A percentile compares a stretch with the other conserved stretches of the same genome.
Evolutionary conservation across 2,797 vertebrate genomes (phyloP).

Genomic region (Lepilemur ruficaudatus): DNA sequence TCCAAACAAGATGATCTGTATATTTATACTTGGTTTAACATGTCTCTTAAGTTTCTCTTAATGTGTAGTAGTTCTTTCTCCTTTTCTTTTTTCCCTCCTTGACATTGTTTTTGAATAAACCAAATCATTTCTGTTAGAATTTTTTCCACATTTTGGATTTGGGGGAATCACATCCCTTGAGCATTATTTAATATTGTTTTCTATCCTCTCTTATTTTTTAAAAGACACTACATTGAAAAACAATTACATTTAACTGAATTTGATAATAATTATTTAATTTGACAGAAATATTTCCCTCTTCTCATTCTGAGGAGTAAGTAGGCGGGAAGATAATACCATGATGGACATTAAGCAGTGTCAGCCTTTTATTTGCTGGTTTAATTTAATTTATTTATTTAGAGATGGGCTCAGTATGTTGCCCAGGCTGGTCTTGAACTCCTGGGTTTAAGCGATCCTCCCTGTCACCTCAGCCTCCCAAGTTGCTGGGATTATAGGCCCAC

Average conservation of each 20-base stretch:
- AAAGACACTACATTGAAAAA: constrained; percentile 31
- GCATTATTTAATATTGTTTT: background rate
- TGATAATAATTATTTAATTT: constrained; percentile 19
- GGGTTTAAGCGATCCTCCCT: background rate
- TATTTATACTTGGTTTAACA: background rate
- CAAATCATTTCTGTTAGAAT: background rate
- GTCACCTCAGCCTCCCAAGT: background rate
- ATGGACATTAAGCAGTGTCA: background rate
- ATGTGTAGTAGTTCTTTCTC: background rate
- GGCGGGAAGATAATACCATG: background rate
- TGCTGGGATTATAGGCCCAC: background rate
- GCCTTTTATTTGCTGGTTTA: constrained; percentile 20
- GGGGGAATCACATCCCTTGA: background rate
- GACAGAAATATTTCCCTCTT: constrained; percentile 40
- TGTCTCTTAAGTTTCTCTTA: background rate
- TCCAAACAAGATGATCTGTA: background rate
- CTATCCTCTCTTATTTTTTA: background rate
- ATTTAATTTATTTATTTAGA: background rate
- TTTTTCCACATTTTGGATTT: background rate
- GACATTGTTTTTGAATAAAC: constrained; percentile 19
- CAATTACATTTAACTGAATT: constrained; percentile 37
- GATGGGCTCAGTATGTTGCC: background rate
- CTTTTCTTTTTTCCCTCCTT: background rate
- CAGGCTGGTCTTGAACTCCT: background rate
- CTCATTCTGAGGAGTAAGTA: background rate